A percentile compares a stretch with the other conserved stretches of the same genome.
Evolutionary conservation across 2,113 vertebrate genomes (phyloP).

Genomic region (Leucopsar rothschildi): DNA sequence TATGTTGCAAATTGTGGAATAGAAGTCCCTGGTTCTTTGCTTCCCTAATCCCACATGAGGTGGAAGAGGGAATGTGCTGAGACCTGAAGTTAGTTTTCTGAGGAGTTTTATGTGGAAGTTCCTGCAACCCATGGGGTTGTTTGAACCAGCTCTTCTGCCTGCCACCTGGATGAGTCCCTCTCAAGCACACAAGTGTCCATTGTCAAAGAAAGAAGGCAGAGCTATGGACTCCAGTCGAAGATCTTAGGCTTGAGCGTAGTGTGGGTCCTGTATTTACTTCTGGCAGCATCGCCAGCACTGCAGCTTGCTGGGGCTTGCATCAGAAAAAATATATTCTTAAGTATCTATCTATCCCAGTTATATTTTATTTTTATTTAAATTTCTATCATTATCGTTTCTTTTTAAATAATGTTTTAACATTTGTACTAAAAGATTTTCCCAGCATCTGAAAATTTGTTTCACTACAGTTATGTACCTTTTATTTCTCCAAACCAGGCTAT

Average conservation of each 20-base stretch:
- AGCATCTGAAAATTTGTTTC: neutral
- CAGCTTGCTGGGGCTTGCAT: neutral
- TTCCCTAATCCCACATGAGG: neutral
- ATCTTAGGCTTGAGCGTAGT: neutral
- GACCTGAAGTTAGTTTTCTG: neutral
- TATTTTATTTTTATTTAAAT: neutral
- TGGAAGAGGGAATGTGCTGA: neutral
- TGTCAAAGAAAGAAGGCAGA: neutral
- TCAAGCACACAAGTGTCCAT: neutral
- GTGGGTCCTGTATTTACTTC: neutral
- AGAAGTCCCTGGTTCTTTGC: neutral
- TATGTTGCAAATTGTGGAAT: neutral
- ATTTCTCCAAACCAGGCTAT: neutral
- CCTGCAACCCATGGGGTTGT: neutral
- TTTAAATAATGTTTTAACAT: neutral
- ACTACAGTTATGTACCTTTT: neutral
- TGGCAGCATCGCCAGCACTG: neutral
- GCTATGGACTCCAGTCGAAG: fast-evolving
- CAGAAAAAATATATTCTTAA: neutral
- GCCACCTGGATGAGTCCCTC: neutral
- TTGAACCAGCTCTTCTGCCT: neutral
- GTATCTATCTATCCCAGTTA: neutral
- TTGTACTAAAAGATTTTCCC: neutral
- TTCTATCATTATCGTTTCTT: neutral
- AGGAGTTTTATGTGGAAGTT: neutral